These are phyloP conservation scores for Alethe castanea DNA, from an alignment of 2,113 vertebrate species.

Conservation along the genomic window DNA sequence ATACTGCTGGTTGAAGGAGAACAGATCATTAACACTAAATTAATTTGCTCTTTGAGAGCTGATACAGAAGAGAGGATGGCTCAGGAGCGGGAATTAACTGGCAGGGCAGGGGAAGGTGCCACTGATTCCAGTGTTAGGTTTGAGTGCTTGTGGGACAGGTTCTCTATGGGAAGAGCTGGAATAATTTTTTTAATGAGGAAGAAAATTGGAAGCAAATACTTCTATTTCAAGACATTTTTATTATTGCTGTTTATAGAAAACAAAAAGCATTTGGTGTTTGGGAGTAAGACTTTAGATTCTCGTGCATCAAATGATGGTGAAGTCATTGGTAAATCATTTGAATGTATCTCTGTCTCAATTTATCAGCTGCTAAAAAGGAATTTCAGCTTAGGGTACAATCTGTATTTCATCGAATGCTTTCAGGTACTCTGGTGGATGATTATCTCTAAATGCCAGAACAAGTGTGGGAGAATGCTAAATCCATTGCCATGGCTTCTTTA, in stretches of 20 bases:
- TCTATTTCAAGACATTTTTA: background rate
- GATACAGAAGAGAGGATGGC: background rate
- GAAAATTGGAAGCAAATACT: background rate
- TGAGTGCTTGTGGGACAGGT: background rate
- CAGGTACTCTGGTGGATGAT: background rate
- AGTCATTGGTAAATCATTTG: background rate
- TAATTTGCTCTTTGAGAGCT: background rate
- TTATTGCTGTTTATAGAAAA: background rate
- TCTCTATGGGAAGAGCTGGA: background rate
- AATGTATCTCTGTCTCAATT: background rate
- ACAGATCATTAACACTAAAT: background rate
- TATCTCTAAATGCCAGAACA: background rate
- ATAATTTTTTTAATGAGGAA: background rate
- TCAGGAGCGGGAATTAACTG: background rate
- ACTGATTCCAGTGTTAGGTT: background rate
- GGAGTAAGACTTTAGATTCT: background rate
- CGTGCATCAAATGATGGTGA: background rate
- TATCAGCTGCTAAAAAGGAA: background rate
- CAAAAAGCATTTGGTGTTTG: background rate
- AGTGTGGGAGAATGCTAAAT: background rate
- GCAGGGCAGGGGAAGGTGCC: background rate
- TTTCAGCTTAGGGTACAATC: background rate
- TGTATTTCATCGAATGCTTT: background rate
- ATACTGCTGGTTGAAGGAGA: background rate
- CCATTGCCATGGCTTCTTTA: background rate